A percentile compares a stretch with the other conserved stretches of the same genome.
These are phyloP conservation scores for Eulithis testata DNA, from an alignment of 2,888 invertebrate species.

Conservation along the genomic window DNA sequence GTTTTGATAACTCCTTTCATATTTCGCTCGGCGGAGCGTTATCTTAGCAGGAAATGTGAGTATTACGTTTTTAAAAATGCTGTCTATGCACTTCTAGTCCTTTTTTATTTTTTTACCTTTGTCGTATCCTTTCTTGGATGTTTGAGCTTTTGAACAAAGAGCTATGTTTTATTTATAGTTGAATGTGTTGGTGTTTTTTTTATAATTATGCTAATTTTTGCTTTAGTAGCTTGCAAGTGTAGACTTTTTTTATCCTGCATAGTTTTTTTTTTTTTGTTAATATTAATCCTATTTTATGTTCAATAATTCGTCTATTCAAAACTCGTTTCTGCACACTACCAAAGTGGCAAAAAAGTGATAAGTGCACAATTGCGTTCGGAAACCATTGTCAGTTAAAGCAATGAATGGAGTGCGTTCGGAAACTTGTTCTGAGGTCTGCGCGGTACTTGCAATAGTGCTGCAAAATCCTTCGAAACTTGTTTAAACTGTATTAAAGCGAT, in stretches of 20 bases:
- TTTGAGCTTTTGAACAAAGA: slow-evolving; percentile 51
- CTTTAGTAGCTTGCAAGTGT: neutral
- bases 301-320: neutral
- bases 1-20: slow-evolving; percentile 82
- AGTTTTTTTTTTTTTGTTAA: too few species aligned
- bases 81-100: slow-evolving; percentile 45
- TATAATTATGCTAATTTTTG: slow-evolving; percentile 34
- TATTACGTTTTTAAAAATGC: slow-evolving; percentile 67
- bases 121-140: slow-evolving; percentile 56
- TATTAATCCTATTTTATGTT: too few species aligned
- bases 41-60: slow-evolving; percentile 79
- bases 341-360: slow-evolving; percentile 10
- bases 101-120: slow-evolving; percentile 50
- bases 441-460: slow-evolving; percentile 66
- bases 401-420: slow-evolving; percentile 47
- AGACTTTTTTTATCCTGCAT: neutral
- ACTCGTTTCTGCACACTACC: slow-evolving; percentile 6
- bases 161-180: slow-evolving; percentile 37
- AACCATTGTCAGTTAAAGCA: slow-evolving; percentile 44
- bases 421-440: slow-evolving; percentile 64
- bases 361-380: slow-evolving; percentile 41
- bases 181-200: slow-evolving; percentile 22
- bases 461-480: slow-evolving; percentile 62
- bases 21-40: slow-evolving; percentile 78
- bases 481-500: slow-evolving; percentile 42